phyloP scores from a whole-genome alignment of 2,888 invertebrate genomes.

The Aethes cnicana region DNA sequence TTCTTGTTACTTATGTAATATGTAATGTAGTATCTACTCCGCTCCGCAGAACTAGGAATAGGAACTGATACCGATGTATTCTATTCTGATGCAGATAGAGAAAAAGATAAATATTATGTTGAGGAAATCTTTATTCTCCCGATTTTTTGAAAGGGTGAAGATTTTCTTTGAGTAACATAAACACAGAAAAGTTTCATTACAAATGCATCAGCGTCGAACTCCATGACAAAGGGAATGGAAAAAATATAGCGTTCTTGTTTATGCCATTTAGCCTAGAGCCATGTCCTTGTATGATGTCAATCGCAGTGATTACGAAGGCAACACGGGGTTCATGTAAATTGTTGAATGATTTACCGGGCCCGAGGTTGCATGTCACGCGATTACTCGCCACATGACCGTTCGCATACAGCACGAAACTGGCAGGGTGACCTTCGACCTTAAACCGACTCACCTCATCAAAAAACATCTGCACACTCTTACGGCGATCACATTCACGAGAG shows the following conservation, averaged over 20 bases:
- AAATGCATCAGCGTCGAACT: slow-evolving; percentile 11
- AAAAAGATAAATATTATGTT: too few species aligned
- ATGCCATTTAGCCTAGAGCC: slow-evolving; percentile 11
- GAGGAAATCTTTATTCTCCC: too few species aligned
- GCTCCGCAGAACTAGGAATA: too few species aligned
- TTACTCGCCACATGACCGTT: slow-evolving; percentile 31
- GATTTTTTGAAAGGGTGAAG: too few species aligned
- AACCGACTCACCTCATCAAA: slow-evolving; percentile 72
- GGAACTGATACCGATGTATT: too few species aligned
- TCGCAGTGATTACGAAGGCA: slow-evolving; percentile 23
- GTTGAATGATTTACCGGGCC: slow-evolving; percentile 31
- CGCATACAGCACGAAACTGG: slow-evolving; percentile 35
- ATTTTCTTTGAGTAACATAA: too few species aligned
- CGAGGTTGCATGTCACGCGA: slow-evolving; percentile 34
- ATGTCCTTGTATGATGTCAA: slow-evolving; percentile 20
- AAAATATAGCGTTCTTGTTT: slow-evolving; percentile 12
- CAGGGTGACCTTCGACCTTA: slow-evolving; percentile 68
- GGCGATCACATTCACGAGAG: slow-evolving; percentile 49
- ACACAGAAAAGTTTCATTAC: too few species aligned
- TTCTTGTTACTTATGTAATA: too few species aligned
- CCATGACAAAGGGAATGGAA: slow-evolving; percentile 15
- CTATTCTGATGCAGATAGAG: too few species aligned
- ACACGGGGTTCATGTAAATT: slow-evolving; percentile 20
- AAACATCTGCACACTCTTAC: slow-evolving; percentile 59
- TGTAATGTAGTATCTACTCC: too few species aligned